Conservation (phyloP, 2,797 vertebrate species). For the Myoxocephalus aenaeus region DNA sequence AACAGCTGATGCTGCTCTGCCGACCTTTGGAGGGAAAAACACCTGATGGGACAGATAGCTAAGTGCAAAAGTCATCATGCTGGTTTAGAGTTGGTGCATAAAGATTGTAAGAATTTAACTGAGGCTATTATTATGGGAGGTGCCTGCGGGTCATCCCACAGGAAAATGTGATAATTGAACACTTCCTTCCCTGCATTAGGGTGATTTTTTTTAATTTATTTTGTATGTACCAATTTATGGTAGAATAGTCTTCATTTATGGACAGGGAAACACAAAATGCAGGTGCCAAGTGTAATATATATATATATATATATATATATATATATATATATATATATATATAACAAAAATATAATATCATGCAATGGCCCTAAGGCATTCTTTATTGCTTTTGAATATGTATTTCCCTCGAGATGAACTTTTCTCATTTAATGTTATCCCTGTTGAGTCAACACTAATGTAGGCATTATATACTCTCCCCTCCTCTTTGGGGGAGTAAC, state of each 20-base stretch:
- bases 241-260: neutral
- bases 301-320: too few relatives aligned
- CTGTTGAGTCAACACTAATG: neutral
- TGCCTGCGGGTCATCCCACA: neutral
- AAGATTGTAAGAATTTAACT: too few relatives aligned
- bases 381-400: neutral
- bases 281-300: neutral
- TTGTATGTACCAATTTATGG: neutral
- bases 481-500: too few relatives aligned
- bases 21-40: neutral
- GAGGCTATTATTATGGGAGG: too few relatives aligned
- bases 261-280: neutral
- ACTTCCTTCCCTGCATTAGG: neutral
- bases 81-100: neutral
- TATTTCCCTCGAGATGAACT: neutral
- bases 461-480: neutral
- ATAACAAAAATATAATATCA: neutral
- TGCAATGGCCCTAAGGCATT: neutral
- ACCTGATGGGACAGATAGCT: conserved; percentile 43
- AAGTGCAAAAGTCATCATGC: conserved; percentile 12
- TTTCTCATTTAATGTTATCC: neutral
- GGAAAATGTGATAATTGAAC: neutral
- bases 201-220: neutral
- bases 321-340: too few relatives aligned
- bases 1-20: conserved; percentile 30